phyloP scores from a whole-genome alignment of 2,888 invertebrate species.

The Trichacis sp. region DNA sequence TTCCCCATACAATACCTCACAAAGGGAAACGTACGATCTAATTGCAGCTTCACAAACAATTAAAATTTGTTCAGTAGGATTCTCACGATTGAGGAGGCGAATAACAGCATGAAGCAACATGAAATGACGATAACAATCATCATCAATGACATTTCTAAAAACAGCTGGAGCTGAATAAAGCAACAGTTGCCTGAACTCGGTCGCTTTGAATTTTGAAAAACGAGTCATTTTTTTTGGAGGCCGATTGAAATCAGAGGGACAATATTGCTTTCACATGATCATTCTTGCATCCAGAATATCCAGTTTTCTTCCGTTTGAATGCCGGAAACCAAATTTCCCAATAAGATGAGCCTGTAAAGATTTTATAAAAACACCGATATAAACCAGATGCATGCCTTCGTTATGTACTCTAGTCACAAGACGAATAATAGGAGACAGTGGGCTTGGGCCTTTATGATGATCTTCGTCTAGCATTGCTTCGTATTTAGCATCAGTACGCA shows the following conservation, averaged over 20 bases:
- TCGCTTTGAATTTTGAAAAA: conserved; percentile 18
- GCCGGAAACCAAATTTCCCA: conserved; percentile 13
- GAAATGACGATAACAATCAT: conserved; percentile 14
- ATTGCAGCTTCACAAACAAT: no score
- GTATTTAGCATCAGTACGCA: no score
- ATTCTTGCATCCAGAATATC: conserved; percentile 4
- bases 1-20: no score
- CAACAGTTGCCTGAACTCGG: conserved; percentile 27
- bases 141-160: conserved; percentile 3
- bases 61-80: background rate
- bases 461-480: conserved; percentile 15
- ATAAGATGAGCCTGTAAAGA: conserved; percentile 18
- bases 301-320: background rate
- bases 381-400: conserved; percentile 30
- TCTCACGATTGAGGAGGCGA: background rate
- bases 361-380: conserved; percentile 25
- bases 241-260: conserved; percentile 24
- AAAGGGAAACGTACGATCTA: no score
- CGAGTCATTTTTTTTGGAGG: conserved; percentile 4
- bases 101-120: conserved; percentile 15
- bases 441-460: conserved; percentile 29
- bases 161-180: conserved; percentile 9
- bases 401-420: conserved; percentile 25
- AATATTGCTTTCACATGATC: background rate
- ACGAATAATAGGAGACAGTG: conserved; percentile 14